phyloP scores from a whole-genome alignment of 2,113 vertebrate species.

The Arothron firmamentum region DNA sequence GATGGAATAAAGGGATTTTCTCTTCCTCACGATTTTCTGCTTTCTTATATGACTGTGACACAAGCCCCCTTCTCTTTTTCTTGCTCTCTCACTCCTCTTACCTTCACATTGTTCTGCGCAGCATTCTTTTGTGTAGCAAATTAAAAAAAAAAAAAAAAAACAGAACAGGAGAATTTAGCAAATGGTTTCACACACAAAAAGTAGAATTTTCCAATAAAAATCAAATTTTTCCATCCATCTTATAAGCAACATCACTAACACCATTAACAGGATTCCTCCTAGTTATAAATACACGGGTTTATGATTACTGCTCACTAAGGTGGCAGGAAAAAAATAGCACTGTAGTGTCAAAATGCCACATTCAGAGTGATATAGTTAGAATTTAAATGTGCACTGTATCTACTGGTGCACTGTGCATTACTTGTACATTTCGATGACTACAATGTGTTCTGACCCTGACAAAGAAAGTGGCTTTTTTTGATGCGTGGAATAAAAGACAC shows the following conservation, averaged over 20 bases:
- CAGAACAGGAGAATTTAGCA: too few relatives aligned
- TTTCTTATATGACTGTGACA: slow-evolving; percentile 6
- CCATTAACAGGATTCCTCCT: too few relatives aligned
- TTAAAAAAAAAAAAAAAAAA: too few relatives aligned
- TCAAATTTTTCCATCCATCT: too few relatives aligned
- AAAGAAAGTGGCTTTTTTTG: slow-evolving; percentile 30
- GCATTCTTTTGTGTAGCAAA: too few relatives aligned
- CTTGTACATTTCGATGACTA: slow-evolving; percentile 17
- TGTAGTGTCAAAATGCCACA: slow-evolving; percentile 9
- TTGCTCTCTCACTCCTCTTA: slow-evolving; percentile 25
- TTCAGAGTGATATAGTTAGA: background rate
- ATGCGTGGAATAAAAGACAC: slow-evolving; percentile 41
- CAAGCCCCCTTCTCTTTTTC: slow-evolving; percentile 11
- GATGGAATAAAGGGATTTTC: slow-evolving; percentile 20
- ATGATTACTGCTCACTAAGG: background rate
- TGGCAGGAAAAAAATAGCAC: background rate
- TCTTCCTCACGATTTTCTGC: slow-evolving; percentile 12
- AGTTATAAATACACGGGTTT: too few relatives aligned
- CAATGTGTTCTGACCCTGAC: slow-evolving; percentile 41
- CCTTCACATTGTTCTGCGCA: slow-evolving; percentile 4
- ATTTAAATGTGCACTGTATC: slow-evolving; percentile 1
- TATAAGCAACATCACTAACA: too few relatives aligned
- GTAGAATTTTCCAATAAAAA: too few relatives aligned
- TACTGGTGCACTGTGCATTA: background rate
- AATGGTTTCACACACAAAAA: too few relatives aligned